Evolutionary conservation across 2,113 vertebrate species (phyloP), one percentile per base, ranked within the genome.

Genomic region (Nipponia nippon): DNA sequence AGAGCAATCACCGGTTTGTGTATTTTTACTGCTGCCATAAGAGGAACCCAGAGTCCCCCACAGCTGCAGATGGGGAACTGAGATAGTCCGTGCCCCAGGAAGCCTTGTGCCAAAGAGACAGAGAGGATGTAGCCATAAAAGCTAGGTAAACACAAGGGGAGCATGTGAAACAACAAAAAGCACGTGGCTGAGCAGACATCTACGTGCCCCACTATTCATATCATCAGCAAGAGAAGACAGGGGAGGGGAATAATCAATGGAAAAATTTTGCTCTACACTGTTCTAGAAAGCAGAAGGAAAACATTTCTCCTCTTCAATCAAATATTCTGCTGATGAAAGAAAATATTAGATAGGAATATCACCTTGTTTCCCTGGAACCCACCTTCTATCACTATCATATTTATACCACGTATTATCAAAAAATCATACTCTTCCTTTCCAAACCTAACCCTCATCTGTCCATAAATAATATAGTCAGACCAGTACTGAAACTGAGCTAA

Each of bases 81-180:
- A 89, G 95, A 96, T 96, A 95, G 77, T 14, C 26, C 1, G 4
- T 89, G 55, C 91, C 89, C 94, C 87, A 91, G 95, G 95, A 96
- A 92, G 19, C 38, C 65, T 80, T 53, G 67, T 95, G 87, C 63
- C 12, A 6, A 89, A 75, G 62, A 30, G 9, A 58, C 20, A 38
- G 36, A 92, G 67, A 96, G 96, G 93, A 96, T 87, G 42, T 46
- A 58, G 71, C 75, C 70, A 93, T 93, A 94, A 97, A 95, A 97
- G 95, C 92, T 86, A 83, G 84, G 90, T 95, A 97, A 97, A 96
- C 85, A 96, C 0, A 2, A 90, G 75, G 65, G 62, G 22, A 95
- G 70, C 65, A n/a, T 8, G 66, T 85, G 95, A 90, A 96, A 96
- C 65, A 94, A 76, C 53, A 90, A 10, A 63, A 87, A 58, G 21